Evolutionary conservation across 2,113 vertebrate species (phyloP), one percentile per base, ranked within the genome.

Genomic region (Hydrolagus affinis): DNA sequence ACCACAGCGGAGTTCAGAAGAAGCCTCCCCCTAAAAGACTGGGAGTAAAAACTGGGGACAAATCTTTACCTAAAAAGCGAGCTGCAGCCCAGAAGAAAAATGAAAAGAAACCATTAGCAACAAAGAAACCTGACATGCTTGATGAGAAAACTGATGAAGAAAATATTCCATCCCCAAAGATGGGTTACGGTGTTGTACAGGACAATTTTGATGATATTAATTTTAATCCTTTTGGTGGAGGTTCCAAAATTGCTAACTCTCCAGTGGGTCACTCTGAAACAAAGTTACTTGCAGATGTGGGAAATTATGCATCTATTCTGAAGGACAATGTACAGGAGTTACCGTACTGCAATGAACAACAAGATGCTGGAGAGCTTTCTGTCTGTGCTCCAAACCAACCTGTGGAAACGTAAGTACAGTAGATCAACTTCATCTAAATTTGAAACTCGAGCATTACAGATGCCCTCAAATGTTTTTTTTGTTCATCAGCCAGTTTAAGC

Each of bases 201-300:
- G 91, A 92, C 21, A 90, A 94, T 60, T 86, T 94, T 85, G 93
- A 95, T 4, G 92, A 95, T 87, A 94, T 94, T 0, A 89, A 94
- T 89, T 94, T 94, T 25, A 94, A 91, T 88, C 94, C 91, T 0
- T 94, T 96, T 87, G 90, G 91, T 77, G 90, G 91, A 9, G 89
- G 87, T 69, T 85, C 87, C 0, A 91, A 86, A 73, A 89, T 95
- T 74, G 89, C 60, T 11, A 90, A 88, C 78, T 95, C 94, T 11
- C 90, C 90, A 0, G 66, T 86, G 75, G 9, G 77, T 19, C 86
- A 15, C 68, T 11, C 0, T 19, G 87, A 85, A 1, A 85, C 32
- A 3, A 0, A 17, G 8, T 0, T 17, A 86, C 72, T 28, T 8
- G 9, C 17, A 68, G 74, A 19, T 88, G 87, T 2, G 76, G 57